Percentiles rank a stretch among this genome's conserved stretches.
Evolutionary conservation across 2,888 invertebrate genomes (phyloP).

Genomic region (Geophilus truncorum): DNA sequence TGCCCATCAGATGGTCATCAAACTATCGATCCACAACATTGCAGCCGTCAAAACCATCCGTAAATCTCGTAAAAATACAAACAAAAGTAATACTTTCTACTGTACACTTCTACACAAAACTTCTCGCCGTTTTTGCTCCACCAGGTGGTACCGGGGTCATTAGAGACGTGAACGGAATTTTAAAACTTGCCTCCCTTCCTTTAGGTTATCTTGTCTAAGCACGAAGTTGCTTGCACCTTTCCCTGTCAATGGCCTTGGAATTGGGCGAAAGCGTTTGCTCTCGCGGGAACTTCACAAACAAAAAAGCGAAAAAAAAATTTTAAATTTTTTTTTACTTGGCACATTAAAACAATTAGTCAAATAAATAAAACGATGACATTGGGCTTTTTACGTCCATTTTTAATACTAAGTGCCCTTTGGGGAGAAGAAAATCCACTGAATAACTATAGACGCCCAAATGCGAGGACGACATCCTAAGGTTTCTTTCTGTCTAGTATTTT

Average conservation of each 20-base stretch:
- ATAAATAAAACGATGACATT: not conserved
- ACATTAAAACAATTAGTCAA: not conserved
- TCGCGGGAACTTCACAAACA: constrained; percentile 9
- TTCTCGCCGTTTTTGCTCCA: constrained; percentile 6
- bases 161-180: constrained; percentile 1
- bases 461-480: not conserved
- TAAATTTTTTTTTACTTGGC: not conserved
- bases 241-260: constrained; percentile 10
- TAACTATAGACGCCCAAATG: not conserved
- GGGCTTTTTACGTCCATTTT: no score
- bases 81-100: not conserved
- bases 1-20: not conserved
- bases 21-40: not conserved
- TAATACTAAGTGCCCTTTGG: not conserved
- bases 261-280: constrained; percentile 2
- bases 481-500: not conserved
- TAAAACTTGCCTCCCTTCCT: not conserved
- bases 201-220: constrained; percentile 12
- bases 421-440: not conserved
- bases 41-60: not conserved
- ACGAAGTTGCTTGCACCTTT: constrained; percentile 10
- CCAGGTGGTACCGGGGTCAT: not conserved
- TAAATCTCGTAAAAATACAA: not conserved
- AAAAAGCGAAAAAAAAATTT: not conserved
- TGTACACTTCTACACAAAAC: not conserved